Conservation (phyloP, 2,888 invertebrate genomes). For the Agrilus biguttatus region DNA sequence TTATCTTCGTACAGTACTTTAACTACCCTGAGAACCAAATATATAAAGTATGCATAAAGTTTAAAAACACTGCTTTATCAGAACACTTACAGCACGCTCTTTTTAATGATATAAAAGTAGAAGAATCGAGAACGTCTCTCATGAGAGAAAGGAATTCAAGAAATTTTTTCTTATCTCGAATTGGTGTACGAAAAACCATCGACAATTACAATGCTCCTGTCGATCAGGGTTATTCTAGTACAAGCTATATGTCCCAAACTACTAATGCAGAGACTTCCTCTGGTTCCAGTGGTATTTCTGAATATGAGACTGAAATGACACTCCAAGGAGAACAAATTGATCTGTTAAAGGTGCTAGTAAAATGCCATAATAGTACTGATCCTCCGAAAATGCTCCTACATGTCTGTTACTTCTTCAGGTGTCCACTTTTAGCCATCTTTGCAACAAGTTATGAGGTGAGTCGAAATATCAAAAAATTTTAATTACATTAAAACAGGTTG, state of each 20-base stretch:
- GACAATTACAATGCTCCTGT: conserved; percentile 1
- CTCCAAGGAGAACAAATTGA: conserved; percentile 25
- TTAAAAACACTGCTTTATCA: conserved; percentile 39
- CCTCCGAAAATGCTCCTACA: conserved; percentile 49
- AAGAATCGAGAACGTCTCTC: conserved; percentile 17
- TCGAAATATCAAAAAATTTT: neutral
- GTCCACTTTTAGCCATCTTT: conserved; percentile 48
- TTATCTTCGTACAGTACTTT: conserved; percentile 53
- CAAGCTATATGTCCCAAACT: conserved; percentile 7
- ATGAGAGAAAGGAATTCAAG: conserved; percentile 27
- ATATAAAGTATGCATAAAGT: conserved; percentile 39
- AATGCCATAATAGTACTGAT: conserved; percentile 54
- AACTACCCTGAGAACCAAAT: conserved; percentile 51
- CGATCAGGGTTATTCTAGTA: conserved; percentile 9
- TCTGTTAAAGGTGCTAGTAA: conserved; percentile 46
- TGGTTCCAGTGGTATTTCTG: conserved; percentile 29
- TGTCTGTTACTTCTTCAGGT: conserved; percentile 40
- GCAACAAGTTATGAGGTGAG: conserved; percentile 56
- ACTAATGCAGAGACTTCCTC: conserved; percentile 21
- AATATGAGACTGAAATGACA: conserved; percentile 21
- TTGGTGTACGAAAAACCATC: conserved; percentile 20
- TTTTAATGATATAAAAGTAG: conserved; percentile 20
- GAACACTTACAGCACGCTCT: conserved; percentile 44
- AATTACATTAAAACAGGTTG: neutral
- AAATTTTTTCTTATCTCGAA: conserved; percentile 26